Conservation (phyloP, 2,113 vertebrate genomes). For the Rhadina sibilatrix region DNA sequence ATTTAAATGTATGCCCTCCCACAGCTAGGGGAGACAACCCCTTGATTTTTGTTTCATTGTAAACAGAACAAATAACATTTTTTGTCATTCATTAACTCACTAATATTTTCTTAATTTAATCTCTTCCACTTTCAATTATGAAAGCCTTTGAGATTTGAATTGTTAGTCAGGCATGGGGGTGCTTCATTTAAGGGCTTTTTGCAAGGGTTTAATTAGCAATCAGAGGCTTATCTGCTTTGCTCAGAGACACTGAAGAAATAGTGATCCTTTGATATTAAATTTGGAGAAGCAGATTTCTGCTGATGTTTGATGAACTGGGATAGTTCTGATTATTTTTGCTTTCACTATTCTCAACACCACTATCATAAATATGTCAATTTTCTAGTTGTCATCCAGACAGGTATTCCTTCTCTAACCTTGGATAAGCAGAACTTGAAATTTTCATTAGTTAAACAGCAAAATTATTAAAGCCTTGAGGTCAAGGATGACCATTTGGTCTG, state of each 20-base stretch:
- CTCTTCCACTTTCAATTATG: slow-evolving; percentile 50
- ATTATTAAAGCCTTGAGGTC: not conserved
- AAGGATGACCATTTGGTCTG: not conserved
- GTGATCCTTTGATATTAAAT: slow-evolving; percentile 36
- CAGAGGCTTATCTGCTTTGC: slow-evolving; percentile 40
- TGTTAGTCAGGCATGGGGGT: slow-evolving; percentile 43
- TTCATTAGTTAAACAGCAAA: not conserved
- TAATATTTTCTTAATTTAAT: slow-evolving; percentile 54
- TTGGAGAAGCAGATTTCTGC: not conserved
- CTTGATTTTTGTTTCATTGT: not conserved
- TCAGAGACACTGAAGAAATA: slow-evolving; percentile 19
- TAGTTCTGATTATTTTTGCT: not conserved
- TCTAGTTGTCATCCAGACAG: not conserved
- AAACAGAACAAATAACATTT: slow-evolving; percentile 29
- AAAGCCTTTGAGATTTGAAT: slow-evolving; percentile 58
- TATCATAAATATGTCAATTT: not conserved
- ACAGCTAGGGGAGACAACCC: not conserved
- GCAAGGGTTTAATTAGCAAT: slow-evolving; percentile 59
- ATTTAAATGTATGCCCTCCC: not conserved
- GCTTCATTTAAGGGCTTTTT: slow-evolving; percentile 45
- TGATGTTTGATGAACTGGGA: not conserved
- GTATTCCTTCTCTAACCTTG: not conserved
- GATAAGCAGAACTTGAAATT: not conserved
- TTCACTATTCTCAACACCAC: not conserved
- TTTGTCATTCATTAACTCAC: slow-evolving; percentile 41